These are phyloP conservation scores for Falco concolor DNA, from an alignment of 2,797 vertebrate species.

Conservation along the genomic window DNA sequence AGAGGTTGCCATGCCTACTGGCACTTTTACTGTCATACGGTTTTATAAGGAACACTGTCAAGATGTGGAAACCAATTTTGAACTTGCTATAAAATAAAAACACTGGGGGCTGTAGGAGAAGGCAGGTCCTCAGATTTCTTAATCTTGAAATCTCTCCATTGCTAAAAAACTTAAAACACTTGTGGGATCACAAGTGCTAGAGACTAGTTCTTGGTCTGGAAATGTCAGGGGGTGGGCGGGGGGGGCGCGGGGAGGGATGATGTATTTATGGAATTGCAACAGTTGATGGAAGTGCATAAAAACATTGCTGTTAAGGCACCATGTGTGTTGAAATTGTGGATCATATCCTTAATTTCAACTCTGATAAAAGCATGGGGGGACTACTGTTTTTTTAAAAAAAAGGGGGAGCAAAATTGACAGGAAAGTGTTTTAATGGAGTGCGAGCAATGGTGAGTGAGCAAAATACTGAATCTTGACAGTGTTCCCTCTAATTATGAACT, in stretches of 20 bases:
- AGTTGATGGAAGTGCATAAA: slow-evolving; percentile 45
- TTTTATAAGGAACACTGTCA: slow-evolving; percentile 82
- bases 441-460: slow-evolving; percentile 72
- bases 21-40: slow-evolving; percentile 80
- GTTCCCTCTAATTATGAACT: slow-evolving; percentile 80
- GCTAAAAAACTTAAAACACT: slow-evolving; percentile 60
- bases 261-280: neutral
- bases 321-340: slow-evolving; percentile 60
- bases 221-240: neutral
- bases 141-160: slow-evolving; percentile 70
- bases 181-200: slow-evolving; percentile 71
- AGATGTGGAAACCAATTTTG: slow-evolving; percentile 73
- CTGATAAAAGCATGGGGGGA: neutral
- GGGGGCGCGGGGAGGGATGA: neutral
- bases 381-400: neutral
- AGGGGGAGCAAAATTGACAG: slow-evolving; percentile 24
- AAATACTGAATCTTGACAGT: slow-evolving; percentile 77
- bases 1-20: slow-evolving; percentile 81
- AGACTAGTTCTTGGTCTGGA: slow-evolving; percentile 43
- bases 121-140: slow-evolving; percentile 49
- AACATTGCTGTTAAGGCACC: slow-evolving; percentile 51
- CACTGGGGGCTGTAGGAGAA: slow-evolving; percentile 62
- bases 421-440: slow-evolving; percentile 39
- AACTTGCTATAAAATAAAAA: slow-evolving; percentile 37
- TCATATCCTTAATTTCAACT: slow-evolving; percentile 57